phyloP scores from a whole-genome alignment of 2,113 vertebrate genomes.

The Ondatra zibethicus region DNA sequence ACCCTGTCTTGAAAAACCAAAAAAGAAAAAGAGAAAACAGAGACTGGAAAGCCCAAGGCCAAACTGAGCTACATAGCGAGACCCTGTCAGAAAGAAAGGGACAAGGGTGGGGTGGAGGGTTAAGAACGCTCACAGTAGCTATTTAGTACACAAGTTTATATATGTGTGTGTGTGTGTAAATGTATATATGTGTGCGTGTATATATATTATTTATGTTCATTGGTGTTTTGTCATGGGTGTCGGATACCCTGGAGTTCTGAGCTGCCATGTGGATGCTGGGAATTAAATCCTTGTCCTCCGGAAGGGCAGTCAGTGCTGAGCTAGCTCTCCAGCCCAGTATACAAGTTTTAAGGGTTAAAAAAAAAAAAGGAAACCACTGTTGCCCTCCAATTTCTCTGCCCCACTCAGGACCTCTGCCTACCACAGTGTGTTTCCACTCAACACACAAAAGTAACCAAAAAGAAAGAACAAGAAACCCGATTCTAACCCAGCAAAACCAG shows the following conservation, averaged over 20 bases:
- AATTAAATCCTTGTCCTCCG: no score
- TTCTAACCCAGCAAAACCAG: background rate
- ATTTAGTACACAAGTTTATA: background rate
- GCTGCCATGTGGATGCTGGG: no score
- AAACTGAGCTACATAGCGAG: background rate
- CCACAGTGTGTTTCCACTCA: background rate
- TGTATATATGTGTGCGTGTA: no score
- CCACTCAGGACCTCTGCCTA: background rate
- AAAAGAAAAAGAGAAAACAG: background rate
- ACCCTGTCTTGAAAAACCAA: background rate
- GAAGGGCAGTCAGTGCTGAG: no score
- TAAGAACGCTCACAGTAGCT: background rate
- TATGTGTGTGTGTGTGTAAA: rapidly evolving
- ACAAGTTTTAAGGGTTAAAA: background rate
- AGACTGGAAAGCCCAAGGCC: background rate
- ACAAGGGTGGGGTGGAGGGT: background rate
- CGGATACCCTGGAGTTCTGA: no score
- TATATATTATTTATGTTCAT: no score
- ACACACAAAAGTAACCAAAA: rapidly evolving
- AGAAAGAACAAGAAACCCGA: background rate
- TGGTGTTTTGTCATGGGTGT: no score
- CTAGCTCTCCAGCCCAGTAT: background rate
- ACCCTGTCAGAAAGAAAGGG: no score
- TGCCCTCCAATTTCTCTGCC: background rate
- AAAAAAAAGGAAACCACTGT: background rate